Conservation (phyloP, 2,888 invertebrate species). For the Cosmia trapezina region DNA sequence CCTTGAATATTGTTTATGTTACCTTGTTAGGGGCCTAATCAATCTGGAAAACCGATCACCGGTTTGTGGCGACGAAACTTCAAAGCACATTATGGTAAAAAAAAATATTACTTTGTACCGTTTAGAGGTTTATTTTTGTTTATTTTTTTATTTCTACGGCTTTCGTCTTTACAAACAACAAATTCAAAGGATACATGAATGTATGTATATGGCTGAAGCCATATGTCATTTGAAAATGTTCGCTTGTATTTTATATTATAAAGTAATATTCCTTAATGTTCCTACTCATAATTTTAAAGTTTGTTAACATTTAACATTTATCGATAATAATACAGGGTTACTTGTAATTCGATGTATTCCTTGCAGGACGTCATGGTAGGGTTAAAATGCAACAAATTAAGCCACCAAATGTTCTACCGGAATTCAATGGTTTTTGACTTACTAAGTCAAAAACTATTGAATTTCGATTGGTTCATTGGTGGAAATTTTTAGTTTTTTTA, state of each 20-base stretch:
- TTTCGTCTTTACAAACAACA: neutral
- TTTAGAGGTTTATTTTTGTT: no score
- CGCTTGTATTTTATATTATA: neutral
- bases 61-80: no score
- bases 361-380: no score
- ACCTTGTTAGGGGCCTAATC: neutral
- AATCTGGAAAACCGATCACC: neutral
- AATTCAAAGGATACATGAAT: neutral
- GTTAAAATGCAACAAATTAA: no score
- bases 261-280: neutral
- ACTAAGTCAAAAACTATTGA: no score
- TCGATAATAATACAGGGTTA: no score
- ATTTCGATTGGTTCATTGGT: no score
- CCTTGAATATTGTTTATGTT: constrained; percentile 3
- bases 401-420: no score
- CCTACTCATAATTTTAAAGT: neutral
- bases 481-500: no score
- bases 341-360: no score
- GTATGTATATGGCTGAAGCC: neutral
- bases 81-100: no score
- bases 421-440: no score
- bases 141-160: neutral
- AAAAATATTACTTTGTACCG: neutral
- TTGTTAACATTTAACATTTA: neutral
- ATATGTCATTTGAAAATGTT: neutral